Base-by-base conservation (phyloP, 2,113 vertebrate species). In the Pelodiscus sinensis region DNA sequence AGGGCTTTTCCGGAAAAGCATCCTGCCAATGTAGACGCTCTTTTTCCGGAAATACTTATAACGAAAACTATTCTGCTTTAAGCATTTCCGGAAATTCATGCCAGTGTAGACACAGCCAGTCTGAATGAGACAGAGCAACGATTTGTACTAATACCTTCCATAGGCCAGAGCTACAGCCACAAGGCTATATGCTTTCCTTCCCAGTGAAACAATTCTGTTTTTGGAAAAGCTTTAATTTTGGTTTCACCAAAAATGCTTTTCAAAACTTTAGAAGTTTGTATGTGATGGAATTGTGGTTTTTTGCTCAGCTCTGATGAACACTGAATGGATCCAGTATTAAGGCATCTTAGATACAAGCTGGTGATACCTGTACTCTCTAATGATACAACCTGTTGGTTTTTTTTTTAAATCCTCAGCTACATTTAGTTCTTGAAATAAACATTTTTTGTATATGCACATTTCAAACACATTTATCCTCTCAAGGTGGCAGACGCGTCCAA, bases 351-450 rank as follows among this genome's bases (percentile, higher is more conserved):
- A 75, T 15, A 90, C 22, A 65, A 89, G 92, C 77, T 31, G 55
- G 10, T 29, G 54, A 44, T 15, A 81, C 4, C n/a, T 75, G 44
- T 38, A 6, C 1, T 27, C 1, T 24, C 51, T 6, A 71, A 21
- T 68, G 50, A 57, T 11, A 15, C 38, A 22, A 54, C 80, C 6
- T 86, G 79, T 3, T 19, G 44, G 2, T 9, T 54, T 54, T 54
- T 54, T 54, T 54, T 54, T 54, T 54, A 54, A 54, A 78, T 12
- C n/a, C 0, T 0, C 24, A 84, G 27, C 9, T 77, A 3, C 24
- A 52, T 6, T 0, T 0, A 0, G 0, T 50, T 62, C 35, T 62
- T 75, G 13, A 27, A 89, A 92, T 50, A 1, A 55, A 7, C 0
- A 38, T 1, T 81, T 87, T 38, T 79, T 81, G 82, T 81, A 1